These are phyloP conservation scores for Ernsta delagoae DNA, from an alignment of 2,888 invertebrate genomes.

Conservation along the genomic window DNA sequence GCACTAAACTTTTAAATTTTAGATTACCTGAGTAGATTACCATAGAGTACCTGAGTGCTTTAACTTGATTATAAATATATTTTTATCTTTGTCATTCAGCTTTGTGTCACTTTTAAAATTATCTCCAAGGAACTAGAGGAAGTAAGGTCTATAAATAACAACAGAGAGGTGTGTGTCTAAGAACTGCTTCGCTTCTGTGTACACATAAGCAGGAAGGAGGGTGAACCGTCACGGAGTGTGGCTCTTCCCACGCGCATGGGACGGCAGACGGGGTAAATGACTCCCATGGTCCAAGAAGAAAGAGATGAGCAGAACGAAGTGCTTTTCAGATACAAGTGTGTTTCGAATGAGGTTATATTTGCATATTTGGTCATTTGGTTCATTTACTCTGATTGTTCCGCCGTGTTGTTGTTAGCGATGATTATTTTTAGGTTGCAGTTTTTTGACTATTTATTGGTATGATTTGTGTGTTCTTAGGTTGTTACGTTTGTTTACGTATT, in stretches of 20 bases:
- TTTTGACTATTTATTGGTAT: no score
- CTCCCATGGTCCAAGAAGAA: not conserved
- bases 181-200: not conserved
- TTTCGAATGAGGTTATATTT: no score
- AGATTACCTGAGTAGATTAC: no score
- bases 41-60: no score
- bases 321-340: not conserved
- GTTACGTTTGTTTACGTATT: no score
- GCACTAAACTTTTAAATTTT: no score
- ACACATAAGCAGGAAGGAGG: conserved; percentile 46
- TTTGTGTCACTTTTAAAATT: not conserved
- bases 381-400: no score
- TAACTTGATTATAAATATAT: no score
- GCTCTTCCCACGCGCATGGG: conserved; percentile 22
- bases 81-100: not conserved
- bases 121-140: not conserved
- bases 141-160: not conserved
- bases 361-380: no score
- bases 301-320: not conserved
- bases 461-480: no score
- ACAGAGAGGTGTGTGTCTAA: conserved; percentile 1
- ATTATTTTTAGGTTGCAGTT: no score
- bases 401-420: no score
- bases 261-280: not conserved
- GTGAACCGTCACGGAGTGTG: conserved; percentile 50